Evolutionary conservation across 1,140 invertebrate genomes (phyloP).

Genomic region (Drosophila insularis): DNA sequence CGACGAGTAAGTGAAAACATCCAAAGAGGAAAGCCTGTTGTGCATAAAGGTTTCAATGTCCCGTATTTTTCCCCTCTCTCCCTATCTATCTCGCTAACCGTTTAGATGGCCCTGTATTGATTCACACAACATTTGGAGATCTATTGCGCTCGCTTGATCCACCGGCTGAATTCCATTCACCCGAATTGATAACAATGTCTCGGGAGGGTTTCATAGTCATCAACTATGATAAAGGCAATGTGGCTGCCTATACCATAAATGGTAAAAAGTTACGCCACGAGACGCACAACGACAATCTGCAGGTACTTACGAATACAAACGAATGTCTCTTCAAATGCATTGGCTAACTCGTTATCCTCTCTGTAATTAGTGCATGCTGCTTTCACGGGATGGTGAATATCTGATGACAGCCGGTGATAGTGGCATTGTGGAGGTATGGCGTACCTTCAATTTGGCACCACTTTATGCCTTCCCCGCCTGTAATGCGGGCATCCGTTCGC

Average conservation of each 20-base stretch:
- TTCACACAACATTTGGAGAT: slow-evolving; percentile 99
- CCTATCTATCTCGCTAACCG: too few relatives aligned
- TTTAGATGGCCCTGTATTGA: slow-evolving; percentile 96
- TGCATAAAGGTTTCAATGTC: too few relatives aligned
- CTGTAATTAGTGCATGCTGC: slow-evolving; percentile 90
- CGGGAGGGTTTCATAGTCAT: slow-evolving; percentile 98
- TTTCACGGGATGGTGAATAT: slow-evolving; percentile 99
- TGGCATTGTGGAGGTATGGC: slow-evolving; percentile 98
- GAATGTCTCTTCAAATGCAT: background rate
- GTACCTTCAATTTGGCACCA: slow-evolving; percentile 97
- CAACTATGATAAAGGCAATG: slow-evolving; percentile 94
- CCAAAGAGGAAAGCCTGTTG: too few relatives aligned
- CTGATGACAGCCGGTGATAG: slow-evolving; percentile 97
- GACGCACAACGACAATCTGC: slow-evolving; percentile 96
- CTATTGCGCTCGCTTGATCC: slow-evolving; percentile 95
- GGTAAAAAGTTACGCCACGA: slow-evolving; percentile 93
- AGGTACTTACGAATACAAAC: slow-evolving; percentile 85
- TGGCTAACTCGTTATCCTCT: background rate
- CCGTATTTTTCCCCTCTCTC: background rate
- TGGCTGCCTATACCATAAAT: slow-evolving; percentile 96
- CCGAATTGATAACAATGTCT: slow-evolving; percentile 95
- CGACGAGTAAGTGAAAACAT: slow-evolving; percentile 85
- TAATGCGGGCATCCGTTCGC: slow-evolving; percentile 95
- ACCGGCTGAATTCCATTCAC: slow-evolving; percentile 90
- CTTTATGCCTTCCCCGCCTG: slow-evolving; percentile 98